A percentile compares a stretch with the other conserved stretches of the same genome.
Conservation (phyloP, 2,888 invertebrate species). For the Strigamia transsilvanica region DNA sequence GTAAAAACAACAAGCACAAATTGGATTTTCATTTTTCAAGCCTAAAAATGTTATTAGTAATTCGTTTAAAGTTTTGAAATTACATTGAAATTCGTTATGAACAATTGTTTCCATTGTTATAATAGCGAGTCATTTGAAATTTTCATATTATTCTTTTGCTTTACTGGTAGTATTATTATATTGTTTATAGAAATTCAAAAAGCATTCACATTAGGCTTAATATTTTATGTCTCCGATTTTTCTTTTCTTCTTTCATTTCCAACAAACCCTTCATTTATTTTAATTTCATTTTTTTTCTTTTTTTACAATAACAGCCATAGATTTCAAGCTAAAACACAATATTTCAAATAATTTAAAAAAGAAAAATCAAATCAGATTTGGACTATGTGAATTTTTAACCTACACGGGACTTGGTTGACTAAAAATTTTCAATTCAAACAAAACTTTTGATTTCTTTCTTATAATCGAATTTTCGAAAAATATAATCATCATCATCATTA, state of each 20-base stretch:
- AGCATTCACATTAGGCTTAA: conserved; percentile 37
- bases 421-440: too few relatives aligned
- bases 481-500: not conserved
- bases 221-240: not conserved
- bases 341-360: not conserved
- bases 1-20: conserved; percentile 20
- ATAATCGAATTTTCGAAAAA: conserved; percentile 35
- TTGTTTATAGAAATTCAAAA: not conserved
- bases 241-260: too few relatives aligned
- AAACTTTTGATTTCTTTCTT: conserved; percentile 18
- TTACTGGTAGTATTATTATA: not conserved
- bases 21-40: not conserved
- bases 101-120: too few relatives aligned
- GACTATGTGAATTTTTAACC: too few relatives aligned
- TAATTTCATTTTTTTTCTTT: not conserved
- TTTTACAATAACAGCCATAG: conserved; percentile 27
- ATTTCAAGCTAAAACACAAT: conserved; percentile 31
- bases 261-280: not conserved
- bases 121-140: not conserved
- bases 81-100: not conserved
- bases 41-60: not conserved
- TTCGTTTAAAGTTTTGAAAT: not conserved
- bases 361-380: too few relatives aligned
- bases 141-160: not conserved
- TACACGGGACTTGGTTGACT: too few relatives aligned